Percentiles rank a stretch among this genome's conserved stretches.
Evolutionary conservation across 2,797 vertebrate genomes (phyloP).

Genomic region (Catamblyrhynchus diadema): DNA sequence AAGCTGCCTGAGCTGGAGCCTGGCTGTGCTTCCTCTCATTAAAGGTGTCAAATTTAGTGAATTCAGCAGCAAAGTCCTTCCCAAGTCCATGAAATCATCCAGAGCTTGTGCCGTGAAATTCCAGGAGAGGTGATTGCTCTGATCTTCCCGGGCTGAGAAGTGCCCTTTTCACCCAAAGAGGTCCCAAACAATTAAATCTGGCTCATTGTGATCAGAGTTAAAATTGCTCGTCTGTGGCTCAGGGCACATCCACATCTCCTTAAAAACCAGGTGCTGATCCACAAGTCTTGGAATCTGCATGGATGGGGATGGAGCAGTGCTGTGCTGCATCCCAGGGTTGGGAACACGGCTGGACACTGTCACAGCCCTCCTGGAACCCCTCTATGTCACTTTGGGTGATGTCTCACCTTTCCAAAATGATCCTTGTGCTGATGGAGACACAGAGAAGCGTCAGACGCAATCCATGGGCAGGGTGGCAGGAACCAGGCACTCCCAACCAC

Average conservation of each 20-base stretch:
- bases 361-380: not conserved
- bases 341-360: rapidly evolving
- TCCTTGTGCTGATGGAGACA: not conserved
- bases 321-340: not conserved
- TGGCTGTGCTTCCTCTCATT: not conserved
- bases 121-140: not conserved
- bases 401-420: not conserved
- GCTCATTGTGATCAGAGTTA: not conserved
- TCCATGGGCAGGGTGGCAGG: not conserved
- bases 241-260: not conserved
- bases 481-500: not conserved
- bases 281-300: not conserved
- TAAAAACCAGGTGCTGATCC: not conserved
- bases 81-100: not conserved
- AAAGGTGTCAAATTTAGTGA: constrained; percentile 8
- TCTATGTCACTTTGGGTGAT: not conserved
- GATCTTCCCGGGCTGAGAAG: not conserved
- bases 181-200: not conserved
- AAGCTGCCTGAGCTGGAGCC: not conserved
- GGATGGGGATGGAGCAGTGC: rapidly evolving
- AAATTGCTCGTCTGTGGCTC: not conserved
- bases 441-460: not conserved
- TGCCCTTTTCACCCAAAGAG: not conserved
- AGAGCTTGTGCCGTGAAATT: not conserved
- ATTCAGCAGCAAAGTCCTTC: not conserved